These are phyloP conservation scores for Mimumesa dahlbomi DNA, from an alignment of 2,888 invertebrate genomes.

Conservation along the genomic window DNA sequence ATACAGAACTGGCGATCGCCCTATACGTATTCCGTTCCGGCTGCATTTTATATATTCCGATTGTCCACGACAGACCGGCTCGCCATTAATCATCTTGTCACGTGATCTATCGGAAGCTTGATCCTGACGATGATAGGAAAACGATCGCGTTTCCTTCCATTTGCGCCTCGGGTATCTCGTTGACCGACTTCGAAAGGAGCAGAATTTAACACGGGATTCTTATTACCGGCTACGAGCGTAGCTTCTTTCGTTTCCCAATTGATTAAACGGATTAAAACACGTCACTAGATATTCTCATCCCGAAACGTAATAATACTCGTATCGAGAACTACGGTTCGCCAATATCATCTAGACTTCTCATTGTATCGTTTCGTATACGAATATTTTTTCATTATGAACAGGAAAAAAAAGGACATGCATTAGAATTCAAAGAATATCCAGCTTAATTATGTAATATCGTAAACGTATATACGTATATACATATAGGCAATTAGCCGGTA, in stretches of 20 bases:
- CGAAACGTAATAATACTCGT: too few species aligned
- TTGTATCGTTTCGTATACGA: too few species aligned
- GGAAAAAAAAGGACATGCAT: neutral
- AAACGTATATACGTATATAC: too few species aligned
- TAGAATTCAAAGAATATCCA: neutral
- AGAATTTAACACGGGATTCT: slow-evolving; percentile 25
- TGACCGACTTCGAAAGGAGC: neutral
- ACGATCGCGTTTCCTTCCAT: slow-evolving; percentile 44
- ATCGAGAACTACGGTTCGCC: too few species aligned
- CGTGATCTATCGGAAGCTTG: slow-evolving; percentile 34
- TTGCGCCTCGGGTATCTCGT: slow-evolving; percentile 20
- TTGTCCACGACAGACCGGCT: slow-evolving; percentile 58
- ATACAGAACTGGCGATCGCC: slow-evolving; percentile 44
- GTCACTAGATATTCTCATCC: too few species aligned
- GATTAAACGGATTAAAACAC: too few species aligned
- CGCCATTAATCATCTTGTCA: slow-evolving; percentile 59
- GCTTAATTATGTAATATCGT: neutral
- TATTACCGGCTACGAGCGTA: too few species aligned
- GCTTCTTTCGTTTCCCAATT: too few species aligned
- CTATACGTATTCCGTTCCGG: slow-evolving; percentile 47
- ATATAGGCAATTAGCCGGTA: slow-evolving; percentile 33
- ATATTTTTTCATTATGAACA: neutral
- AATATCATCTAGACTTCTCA: too few species aligned
- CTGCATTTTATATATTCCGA: slow-evolving; percentile 56
- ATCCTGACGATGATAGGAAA: slow-evolving; percentile 49